These are phyloP conservation scores for Chymomyza fuscimana DNA, from an alignment of 2,888 invertebrate genomes.

Conservation along the genomic window DNA sequence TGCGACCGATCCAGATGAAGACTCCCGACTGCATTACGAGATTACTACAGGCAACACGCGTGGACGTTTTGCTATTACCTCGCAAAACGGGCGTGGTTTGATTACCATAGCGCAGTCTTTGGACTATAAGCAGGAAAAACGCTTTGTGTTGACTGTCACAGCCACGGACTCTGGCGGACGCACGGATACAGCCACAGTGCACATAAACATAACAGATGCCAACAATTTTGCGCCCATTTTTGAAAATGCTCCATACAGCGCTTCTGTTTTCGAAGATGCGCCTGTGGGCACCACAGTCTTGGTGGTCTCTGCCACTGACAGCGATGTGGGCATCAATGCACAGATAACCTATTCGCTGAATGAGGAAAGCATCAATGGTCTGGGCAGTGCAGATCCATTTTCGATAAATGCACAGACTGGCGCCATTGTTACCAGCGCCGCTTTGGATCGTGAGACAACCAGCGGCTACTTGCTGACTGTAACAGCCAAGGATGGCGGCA, in stretches of 20 bases:
- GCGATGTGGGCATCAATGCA: constrained; percentile 97
- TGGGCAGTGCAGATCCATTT: constrained; percentile 86
- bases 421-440: constrained; percentile 91
- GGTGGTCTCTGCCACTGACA: constrained; percentile 94
- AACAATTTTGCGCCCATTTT: constrained; percentile 96
- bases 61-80: constrained; percentile 93
- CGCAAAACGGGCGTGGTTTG: constrained; percentile 92
- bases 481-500: constrained; percentile 95
- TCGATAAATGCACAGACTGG: constrained; percentile 95
- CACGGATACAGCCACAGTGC: constrained; percentile 92
- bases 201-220: constrained; percentile 95
- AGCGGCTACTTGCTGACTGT: constrained; percentile 93
- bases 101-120: constrained; percentile 93
- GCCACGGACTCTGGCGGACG: constrained; percentile 95
- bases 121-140: constrained; percentile 94
- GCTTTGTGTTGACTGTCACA: constrained; percentile 91
- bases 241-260: constrained; percentile 94
- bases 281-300: constrained; percentile 94
- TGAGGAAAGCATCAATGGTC: constrained; percentile 83
- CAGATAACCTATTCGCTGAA: constrained; percentile 89
- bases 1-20: constrained; percentile 94
- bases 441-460: constrained; percentile 91
- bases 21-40: constrained; percentile 89
- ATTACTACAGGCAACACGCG: constrained; percentile 91
- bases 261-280: constrained; percentile 95